These are phyloP conservation scores for Nemotelus pantherinus DNA, from an alignment of 2,888 invertebrate species.

Conservation along the genomic window DNA sequence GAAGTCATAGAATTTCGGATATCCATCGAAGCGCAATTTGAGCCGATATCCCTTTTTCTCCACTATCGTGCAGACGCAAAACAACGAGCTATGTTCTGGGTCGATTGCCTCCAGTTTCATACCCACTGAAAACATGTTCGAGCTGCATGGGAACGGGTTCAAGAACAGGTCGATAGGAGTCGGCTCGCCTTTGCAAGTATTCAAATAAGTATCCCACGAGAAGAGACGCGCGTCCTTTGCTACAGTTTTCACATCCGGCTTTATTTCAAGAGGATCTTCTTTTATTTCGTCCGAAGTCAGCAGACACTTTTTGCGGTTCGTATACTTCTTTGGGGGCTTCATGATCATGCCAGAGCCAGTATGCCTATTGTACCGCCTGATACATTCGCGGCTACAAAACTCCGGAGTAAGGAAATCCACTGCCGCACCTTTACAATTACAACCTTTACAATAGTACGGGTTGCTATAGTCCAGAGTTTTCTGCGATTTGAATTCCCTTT, in stretches of 20 bases:
- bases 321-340: slow-evolving; percentile 65
- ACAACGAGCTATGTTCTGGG: slow-evolving; percentile 88
- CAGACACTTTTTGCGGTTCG: slow-evolving; percentile 78
- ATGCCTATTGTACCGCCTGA: slow-evolving; percentile 20
- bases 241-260: not conserved
- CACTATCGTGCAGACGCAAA: slow-evolving; percentile 87
- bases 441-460: slow-evolving; percentile 82
- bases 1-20: slow-evolving; percentile 87
- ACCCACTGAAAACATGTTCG: slow-evolving; percentile 82
- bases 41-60: slow-evolving; percentile 85
- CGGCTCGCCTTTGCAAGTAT: slow-evolving; percentile 76
- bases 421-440: slow-evolving; percentile 85
- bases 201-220: slow-evolving; percentile 86
- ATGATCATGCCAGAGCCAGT: not conserved
- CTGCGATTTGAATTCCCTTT: slow-evolving; percentile 55
- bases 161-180: slow-evolving; percentile 83
- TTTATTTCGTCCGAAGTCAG: slow-evolving; percentile 81
- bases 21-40: slow-evolving; percentile 92
- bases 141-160: slow-evolving; percentile 76
- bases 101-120: slow-evolving; percentile 95
- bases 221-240: slow-evolving; percentile 69
- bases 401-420: slow-evolving; percentile 84
- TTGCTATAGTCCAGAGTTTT: slow-evolving; percentile 67
- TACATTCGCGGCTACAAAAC: slow-evolving; percentile 70
- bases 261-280: not conserved